Evolutionary conservation across 2,888 invertebrate genomes (phyloP).

Genomic region (Synanthedon formicaeformis): DNA sequence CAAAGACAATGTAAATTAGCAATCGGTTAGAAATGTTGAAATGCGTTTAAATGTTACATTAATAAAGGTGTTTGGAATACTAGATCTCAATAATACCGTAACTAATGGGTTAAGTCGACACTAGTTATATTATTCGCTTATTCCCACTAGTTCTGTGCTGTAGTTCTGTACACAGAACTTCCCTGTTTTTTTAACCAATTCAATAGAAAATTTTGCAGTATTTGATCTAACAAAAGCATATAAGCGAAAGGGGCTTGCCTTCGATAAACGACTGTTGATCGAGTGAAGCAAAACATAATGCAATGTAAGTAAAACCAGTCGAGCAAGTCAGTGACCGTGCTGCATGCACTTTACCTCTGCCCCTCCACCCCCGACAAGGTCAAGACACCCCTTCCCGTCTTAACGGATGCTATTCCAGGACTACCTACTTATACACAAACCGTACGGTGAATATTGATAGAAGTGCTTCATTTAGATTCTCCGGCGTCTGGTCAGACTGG

Average conservation of each 20-base stretch:
- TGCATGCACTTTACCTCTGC: conserved; percentile 23
- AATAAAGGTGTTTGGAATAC: too few relatives aligned
- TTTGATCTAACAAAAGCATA: background rate
- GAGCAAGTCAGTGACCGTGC: conserved; percentile 49
- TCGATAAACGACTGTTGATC: conserved; percentile 1
- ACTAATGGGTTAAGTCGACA: too few relatives aligned
- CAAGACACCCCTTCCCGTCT: conserved; percentile 26
- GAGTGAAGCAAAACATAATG: conserved; percentile 14
- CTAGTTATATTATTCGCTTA: too few relatives aligned
- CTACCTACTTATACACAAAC: conserved; percentile 17
- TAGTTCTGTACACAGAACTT: too few relatives aligned
- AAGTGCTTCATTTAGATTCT: conserved; percentile 8
- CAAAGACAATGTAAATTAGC: too few relatives aligned
- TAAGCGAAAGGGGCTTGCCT: background rate
- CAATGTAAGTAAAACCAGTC: conserved; percentile 40
- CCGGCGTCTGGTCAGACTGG: background rate
- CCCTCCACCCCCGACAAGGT: conserved; percentile 50
- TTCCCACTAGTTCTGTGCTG: too few relatives aligned
- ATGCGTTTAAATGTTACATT: too few relatives aligned
- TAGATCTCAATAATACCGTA: too few relatives aligned
- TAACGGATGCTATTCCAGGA: conserved; percentile 37
- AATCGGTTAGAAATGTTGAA: too few relatives aligned
- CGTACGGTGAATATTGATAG: conserved; percentile 5
- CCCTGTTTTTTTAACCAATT: too few relatives aligned
- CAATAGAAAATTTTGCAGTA: background rate